phyloP scores from a whole-genome alignment of 2,888 invertebrate genomes.

The Megamerina dolium region DNA sequence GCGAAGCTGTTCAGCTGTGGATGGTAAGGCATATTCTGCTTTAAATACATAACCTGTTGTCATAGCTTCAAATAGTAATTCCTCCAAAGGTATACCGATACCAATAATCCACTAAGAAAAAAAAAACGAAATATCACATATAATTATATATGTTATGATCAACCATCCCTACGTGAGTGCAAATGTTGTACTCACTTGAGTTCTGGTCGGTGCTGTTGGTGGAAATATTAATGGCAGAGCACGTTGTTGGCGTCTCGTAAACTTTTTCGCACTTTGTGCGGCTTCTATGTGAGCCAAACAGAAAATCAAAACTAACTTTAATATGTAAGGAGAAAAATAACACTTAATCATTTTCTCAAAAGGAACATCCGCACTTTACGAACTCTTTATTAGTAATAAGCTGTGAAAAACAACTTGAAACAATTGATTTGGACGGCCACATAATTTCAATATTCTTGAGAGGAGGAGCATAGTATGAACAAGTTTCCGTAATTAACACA shows the following conservation, averaged over 20 bases:
- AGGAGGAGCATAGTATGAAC: too few species aligned
- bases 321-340: too few species aligned
- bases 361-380: too few species aligned
- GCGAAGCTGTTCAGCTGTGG: slow-evolving; percentile 29
- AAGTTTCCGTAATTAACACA: too few species aligned
- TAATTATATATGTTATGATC: neutral
- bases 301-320: too few species aligned
- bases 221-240: slow-evolving; percentile 38
- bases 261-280: too few species aligned
- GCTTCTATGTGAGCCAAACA: too few species aligned
- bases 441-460: too few species aligned
- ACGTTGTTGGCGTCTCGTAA: slow-evolving; percentile 10
- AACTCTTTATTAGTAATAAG: too few species aligned
- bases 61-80: slow-evolving; percentile 39
- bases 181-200: slow-evolving; percentile 29
- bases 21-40: slow-evolving; percentile 42
- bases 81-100: slow-evolving; percentile 44
- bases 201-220: slow-evolving; percentile 42
- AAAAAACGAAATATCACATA: neutral
- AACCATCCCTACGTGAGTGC: neutral
- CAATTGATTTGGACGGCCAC: too few species aligned
- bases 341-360: too few species aligned
- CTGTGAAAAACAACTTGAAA: too few species aligned
- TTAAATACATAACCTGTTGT: slow-evolving; percentile 45
- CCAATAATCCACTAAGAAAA: slow-evolving; percentile 39